These are phyloP conservation scores for Dicycla oo DNA, from an alignment of 2,888 invertebrate genomes.

Conservation along the genomic window DNA sequence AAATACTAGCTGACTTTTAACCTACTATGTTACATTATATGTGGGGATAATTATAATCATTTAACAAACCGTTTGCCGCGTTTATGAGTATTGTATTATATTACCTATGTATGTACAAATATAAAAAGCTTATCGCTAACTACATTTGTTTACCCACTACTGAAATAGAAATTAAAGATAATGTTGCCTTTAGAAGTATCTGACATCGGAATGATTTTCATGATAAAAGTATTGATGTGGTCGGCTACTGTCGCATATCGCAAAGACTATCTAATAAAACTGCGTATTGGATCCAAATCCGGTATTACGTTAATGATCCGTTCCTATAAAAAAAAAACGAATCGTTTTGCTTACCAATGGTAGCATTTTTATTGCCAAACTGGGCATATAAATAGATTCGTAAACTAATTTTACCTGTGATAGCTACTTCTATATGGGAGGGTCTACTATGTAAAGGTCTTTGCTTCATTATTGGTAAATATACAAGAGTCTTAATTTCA, in stretches of 20 bases:
- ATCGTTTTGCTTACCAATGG: no score
- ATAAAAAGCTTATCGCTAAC: constrained; percentile 3
- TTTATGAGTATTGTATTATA: constrained; percentile 19
- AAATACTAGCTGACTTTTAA: not conserved
- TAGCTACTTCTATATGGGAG: no score
- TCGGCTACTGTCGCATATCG: not conserved
- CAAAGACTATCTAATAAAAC: not conserved
- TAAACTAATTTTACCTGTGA: no score
- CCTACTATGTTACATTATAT: not conserved
- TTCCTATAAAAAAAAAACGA: no score
- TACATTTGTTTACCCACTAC: constrained; percentile 38
- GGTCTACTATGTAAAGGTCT: no score
- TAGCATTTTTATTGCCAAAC: no score
- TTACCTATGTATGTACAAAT: constrained; percentile 7
- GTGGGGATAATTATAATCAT: not conserved
- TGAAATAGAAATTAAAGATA: constrained; percentile 28
- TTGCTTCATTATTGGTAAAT: no score
- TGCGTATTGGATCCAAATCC: not conserved
- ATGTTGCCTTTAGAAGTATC: not conserved
- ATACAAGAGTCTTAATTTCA: no score
- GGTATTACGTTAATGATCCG: not conserved
- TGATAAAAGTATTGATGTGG: not conserved
- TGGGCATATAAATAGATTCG: no score
- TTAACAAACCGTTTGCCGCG: constrained; percentile 4
- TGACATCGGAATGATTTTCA: not conserved